Base-by-base conservation (phyloP, 2,797 vertebrate species). In the Hypotaenidia philippensis region DNA sequence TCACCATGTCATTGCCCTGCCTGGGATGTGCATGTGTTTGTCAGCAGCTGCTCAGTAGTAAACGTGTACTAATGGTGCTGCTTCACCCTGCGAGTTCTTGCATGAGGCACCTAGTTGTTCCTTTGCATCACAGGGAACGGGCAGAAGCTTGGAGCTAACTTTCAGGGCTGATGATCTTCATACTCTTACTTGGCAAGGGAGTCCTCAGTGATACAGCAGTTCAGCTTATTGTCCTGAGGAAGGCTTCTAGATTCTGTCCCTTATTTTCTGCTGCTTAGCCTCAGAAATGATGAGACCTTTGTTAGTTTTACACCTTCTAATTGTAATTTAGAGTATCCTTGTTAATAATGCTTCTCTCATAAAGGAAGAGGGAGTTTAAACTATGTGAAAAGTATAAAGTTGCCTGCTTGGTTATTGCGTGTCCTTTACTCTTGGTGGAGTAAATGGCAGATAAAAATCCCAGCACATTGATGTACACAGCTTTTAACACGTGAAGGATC, bases 1-100 rank as follows among this genome's bases (percentile, higher is more conserved):
- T 26, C 64, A 40, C 29, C 1, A 3, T 56, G 55, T 85, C 55
- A 38, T 63, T 0, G 0, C 20, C 59, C 25, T 55, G 31, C 9
- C 17, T 36, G 55, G 8, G n/a, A 20, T 26, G 29, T 34, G 36
- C 41, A 38, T 92, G 52, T 75, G 4, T 0, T 0, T 50, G 36
- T 45, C 38, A 63, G 38, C 36, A 47, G 29, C 15, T 74, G 31
- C 47, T 80, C 36, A 19, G 47, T 2, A 59, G 77, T 55, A 66
- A 93, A 59, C 17, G 66, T 38, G 36, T 32, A 52, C 22, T 72
- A 50, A 27, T 25, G 32, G 41, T 0, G 4, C 29, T 75, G 20
- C 66, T 64, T 68, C 56, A 38, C 29, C 6, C 65, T 45, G 19
- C 0, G 6, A 36, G 41, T 25, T 56, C 68, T 76, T 61, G 53